These are phyloP conservation scores for Lepetodrilus schrolli DNA, from an alignment of 2,888 invertebrate species.

Conservation along the genomic window DNA sequence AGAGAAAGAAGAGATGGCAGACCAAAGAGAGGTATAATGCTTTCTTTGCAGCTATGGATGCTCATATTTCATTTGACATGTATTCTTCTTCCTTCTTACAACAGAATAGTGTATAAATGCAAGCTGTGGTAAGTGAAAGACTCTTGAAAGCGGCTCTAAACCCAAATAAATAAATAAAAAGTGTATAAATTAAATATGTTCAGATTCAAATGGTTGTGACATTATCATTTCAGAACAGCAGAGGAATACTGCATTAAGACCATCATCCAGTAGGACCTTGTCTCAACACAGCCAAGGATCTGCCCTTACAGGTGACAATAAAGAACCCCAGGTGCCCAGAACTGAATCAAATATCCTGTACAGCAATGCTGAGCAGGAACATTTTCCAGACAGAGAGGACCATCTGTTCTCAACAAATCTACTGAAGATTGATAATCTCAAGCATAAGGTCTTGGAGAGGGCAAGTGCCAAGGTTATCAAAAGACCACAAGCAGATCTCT, in stretches of 20 bases:
- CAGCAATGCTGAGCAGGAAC: not conserved
- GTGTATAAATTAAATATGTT: no score
- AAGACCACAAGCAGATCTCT: conserved; percentile 30
- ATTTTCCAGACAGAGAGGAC: not conserved
- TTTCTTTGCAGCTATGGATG: no score
- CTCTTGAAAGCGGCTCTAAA: no score
- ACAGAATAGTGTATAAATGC: no score
- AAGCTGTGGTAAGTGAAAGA: no score
- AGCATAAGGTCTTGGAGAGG: conserved; percentile 53
- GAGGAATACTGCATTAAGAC: not conserved
- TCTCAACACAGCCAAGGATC: not conserved
- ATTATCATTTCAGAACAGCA: conserved; percentile 3
- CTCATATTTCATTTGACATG: no score
- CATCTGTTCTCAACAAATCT: not conserved
- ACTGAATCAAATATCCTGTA: not conserved
- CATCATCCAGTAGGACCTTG: not conserved
- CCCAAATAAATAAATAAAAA: no score
- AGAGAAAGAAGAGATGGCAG: not conserved
- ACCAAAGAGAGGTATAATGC: not conserved
- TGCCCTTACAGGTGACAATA: not conserved
- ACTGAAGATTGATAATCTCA: conserved; percentile 26
- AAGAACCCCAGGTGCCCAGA: not conserved
- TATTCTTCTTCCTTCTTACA: no score
- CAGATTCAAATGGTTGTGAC: no score
- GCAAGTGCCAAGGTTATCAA: conserved; percentile 52